Evolutionary conservation across 2,888 invertebrate species (phyloP), one percentile per base, ranked within the genome.

Genomic region (Criorhina ranunculi): DNA sequence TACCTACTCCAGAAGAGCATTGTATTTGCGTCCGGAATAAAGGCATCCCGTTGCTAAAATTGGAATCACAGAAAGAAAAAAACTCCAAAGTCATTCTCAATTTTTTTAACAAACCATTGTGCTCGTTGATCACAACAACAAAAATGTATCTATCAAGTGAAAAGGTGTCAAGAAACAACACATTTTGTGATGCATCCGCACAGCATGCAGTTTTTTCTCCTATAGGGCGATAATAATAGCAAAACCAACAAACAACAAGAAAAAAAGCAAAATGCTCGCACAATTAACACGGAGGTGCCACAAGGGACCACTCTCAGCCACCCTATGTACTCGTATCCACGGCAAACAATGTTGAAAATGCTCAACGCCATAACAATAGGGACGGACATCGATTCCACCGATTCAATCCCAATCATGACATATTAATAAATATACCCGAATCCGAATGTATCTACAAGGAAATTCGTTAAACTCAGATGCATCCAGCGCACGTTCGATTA

Each of bases 221-320:
- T 64, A 62, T 62, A 81, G 51, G 37, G 51, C 37, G 12, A 70
- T 70, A 75, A 75, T 80, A 80, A 76, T 55, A 76, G 85, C 80
- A 85, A 85, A 85, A 85, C 80, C 85, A 85, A 85, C 85, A 85
- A 85, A 80, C 80, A 85, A 85, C 75, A 76, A n/a, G n/a, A n/a
- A n/a, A n/a, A n/a, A 70, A 60, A 67, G 66, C 59, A 53, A 76
- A 66, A 66, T 70, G 33, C 80, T 85, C 53, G 59, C 69, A 85
- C 85, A 80, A 85, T 85, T 85, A 85, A 80, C 80, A 66, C 49
- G 29, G 70, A 85, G 80, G 80, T 85, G 85, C 80, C 85, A 85
- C 85, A 80, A 69, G 85, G 75, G 85, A 85, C 72, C 24, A 60
- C 66, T 42, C 64, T 29, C 40, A 66, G 70, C 76, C 80, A 75